phyloP scores from a whole-genome alignment of 2,888 invertebrate genomes.

The Stenichneumon culpator region DNA sequence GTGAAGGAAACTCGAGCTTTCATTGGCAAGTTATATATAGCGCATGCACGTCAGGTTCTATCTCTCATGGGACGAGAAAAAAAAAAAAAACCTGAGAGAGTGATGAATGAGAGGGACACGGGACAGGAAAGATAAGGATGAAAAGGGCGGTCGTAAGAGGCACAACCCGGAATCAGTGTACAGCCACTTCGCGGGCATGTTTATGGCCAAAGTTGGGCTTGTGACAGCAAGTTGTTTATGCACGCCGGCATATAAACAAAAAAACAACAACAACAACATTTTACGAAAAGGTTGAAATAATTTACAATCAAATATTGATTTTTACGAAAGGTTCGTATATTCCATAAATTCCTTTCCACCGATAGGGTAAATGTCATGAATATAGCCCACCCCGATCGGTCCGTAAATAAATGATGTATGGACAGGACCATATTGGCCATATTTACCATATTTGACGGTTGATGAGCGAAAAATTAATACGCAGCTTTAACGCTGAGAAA shows the following conservation, averaged over 20 bases:
- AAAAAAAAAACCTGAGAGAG: not conserved
- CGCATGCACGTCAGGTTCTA: slow-evolving; percentile 1
- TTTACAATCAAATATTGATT: too few species aligned
- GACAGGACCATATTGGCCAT: too few species aligned
- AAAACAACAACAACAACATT: not conserved
- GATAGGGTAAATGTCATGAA: too few species aligned
- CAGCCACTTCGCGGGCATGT: slow-evolving; percentile 9
- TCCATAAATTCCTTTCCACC: too few species aligned
- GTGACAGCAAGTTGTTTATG: slow-evolving; percentile 3
- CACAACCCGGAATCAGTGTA: not conserved
- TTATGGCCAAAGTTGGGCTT: slow-evolving; percentile 23
- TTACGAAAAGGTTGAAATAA: too few species aligned
- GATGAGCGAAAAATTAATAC: too few species aligned
- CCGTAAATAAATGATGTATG: too few species aligned
- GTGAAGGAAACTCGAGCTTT: slow-evolving; percentile 14
- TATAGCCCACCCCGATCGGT: too few species aligned
- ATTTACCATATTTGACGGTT: too few species aligned
- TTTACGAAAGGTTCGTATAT: too few species aligned
- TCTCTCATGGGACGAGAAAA: slow-evolving; percentile 6
- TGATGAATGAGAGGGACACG: slow-evolving; percentile 11
- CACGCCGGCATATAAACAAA: not conserved
- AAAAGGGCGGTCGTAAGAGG: not conserved
- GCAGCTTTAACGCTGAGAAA: too few species aligned
- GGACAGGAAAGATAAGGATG: slow-evolving; percentile 1
- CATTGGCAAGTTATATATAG: slow-evolving; percentile 4